Evolutionary conservation across 2,113 vertebrate species (phyloP).

Genomic region (Zosterops japonicus): DNA sequence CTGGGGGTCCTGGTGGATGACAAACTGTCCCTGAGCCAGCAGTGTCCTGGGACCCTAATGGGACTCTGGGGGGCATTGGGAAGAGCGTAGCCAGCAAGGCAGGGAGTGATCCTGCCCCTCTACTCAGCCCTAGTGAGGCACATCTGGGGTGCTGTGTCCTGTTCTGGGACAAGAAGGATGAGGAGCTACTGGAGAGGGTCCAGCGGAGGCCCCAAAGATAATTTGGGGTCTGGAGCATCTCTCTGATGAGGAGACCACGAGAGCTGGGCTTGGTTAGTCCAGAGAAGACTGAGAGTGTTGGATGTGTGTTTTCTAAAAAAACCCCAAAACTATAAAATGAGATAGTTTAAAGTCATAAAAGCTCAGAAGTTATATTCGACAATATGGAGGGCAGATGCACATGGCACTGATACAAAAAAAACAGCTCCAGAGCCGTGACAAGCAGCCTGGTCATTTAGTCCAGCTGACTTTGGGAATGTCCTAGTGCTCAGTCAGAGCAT

Average conservation of each 20-base stretch:
- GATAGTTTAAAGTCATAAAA: background rate
- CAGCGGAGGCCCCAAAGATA: background rate
- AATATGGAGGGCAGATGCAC: background rate
- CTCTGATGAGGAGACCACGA: background rate
- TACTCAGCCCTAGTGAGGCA: background rate
- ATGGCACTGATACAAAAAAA: background rate
- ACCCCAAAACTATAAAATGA: background rate
- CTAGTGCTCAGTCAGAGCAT: slow-evolving; percentile 88
- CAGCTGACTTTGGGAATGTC: slow-evolving; percentile 97
- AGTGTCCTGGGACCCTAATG: background rate
- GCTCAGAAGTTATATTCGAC: background rate
- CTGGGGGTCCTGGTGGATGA: background rate
- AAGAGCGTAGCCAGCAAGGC: background rate
- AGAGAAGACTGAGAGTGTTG: background rate
- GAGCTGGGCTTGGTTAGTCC: background rate
- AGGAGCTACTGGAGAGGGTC: background rate
- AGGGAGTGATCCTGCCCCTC: background rate
- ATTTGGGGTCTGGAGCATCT: background rate
- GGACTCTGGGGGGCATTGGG: background rate
- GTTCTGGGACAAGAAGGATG: background rate
- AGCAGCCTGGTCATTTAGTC: slow-evolving; percentile 77
- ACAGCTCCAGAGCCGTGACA: background rate
- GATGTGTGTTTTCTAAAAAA: background rate
- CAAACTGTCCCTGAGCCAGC: background rate
- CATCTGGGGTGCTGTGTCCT: background rate